Evolutionary conservation across 2,113 vertebrate genomes (phyloP), one percentile per base, ranked within the genome.

Genomic region (Spea multiplicata): DNA sequence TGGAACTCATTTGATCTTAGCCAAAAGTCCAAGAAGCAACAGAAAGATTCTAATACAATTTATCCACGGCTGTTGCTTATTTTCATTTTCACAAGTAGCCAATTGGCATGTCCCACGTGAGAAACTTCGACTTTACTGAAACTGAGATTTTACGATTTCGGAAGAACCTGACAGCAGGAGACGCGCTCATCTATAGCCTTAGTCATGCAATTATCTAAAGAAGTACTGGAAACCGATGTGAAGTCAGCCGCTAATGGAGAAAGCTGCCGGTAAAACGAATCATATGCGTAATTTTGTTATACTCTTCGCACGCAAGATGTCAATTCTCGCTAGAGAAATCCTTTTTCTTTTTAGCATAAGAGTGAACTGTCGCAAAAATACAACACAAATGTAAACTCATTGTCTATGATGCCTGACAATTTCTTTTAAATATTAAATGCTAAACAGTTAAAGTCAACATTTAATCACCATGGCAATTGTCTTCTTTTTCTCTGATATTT

Each of bases 321-420:
- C 6, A 7, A 7, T 30, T 16, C 6, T 47, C 74, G 9, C 55
- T 6, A 9, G 66, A 70, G 45, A 61, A 14, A 61, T 44, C 30
- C 62, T 30, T 30, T 13, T 59, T 13, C 8, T 61, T 45, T 62
- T 50, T 78, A 64, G 70, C n/a, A 46, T 9, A 8, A 17, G 52
- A 5, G 53, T 71, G 55, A 44, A 44, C 55, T 77, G 66, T 62
- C 66, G 30, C 30, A 70, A 3, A 44, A 44, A 57, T 2, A 48
- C 73, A 67, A 67, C 48, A 45, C 53, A 76, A 64, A 78, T 45
- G 47, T 47, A 64, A 78, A 50, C 5, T 49, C 50, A 17, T 50
- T 55, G 70, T 78, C 47, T 46, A 64, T 71, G 50, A 71, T 50
- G 61, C 14, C 45, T 44, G 46, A 62, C 72, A 48, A 69, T 69